Evolutionary conservation across 2,888 invertebrate species (phyloP), one percentile per base, ranked within the genome.

Genomic region (Melanchra persicariae): DNA sequence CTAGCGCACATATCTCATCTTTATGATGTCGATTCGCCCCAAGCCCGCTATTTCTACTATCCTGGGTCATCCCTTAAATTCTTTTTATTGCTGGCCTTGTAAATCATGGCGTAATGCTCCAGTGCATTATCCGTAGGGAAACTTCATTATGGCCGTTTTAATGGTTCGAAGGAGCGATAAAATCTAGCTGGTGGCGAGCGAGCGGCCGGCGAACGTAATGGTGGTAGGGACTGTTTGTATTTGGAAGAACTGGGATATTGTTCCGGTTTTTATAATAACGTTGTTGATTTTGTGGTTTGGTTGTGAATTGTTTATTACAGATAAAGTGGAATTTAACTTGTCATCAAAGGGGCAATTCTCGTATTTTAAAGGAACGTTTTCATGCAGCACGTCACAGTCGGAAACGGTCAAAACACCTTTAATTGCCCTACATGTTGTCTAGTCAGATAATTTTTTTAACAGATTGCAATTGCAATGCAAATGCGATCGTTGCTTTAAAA

Each of bases 61-160:
- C 87, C 85, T 87, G 91, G 93, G 95, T 95, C 95, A 95, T 95
- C 95, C 95, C 95, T 95, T 95, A 95, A 95, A 95, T 95, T 95
- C 94, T 95, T 95, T 95, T 95, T 95, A 95, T 95, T 95, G 95
- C 94, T 89, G 90, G 92, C 93, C 94, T 94, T 93, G 95, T 95
- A 96, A 95, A 96, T 96, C 95, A 96, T 95, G 93, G 95, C 92
- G 94, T 94, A 93, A 95, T 94, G 94, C 95, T 91, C 90, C 91
- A 94, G 93, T 95, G 95, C 94, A 95, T 95, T 96, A 95, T 94
- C 94, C 93, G 93, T 85, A 90, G 91, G 92, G 95, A 95, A 94
- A 96, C 95, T 96, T 96, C 95, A 96, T 96, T 95, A 96, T 94
- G 95, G 95, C 90, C 92, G 93, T 95, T 95, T 96, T 96, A 96